Evolutionary conservation across 1,140 invertebrate genomes (phyloP).

Genomic region (Diachasma alloeum): DNA sequence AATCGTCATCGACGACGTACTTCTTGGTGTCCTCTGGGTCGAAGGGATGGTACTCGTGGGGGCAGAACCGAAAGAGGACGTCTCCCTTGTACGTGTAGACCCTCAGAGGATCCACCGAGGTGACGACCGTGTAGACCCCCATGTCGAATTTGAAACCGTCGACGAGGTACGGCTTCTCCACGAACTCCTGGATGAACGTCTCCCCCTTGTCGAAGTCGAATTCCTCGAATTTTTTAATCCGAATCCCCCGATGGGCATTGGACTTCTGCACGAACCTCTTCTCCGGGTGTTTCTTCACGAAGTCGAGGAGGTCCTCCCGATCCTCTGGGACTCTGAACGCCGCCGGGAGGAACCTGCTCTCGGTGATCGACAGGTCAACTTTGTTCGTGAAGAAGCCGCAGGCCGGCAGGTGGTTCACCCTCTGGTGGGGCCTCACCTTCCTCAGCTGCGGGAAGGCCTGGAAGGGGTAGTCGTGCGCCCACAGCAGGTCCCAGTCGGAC

Average conservation of each 20-base stretch:
- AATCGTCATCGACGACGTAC: slow-evolving; percentile 95
- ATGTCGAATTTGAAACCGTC: slow-evolving; percentile 96
- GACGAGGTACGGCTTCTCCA: slow-evolving; percentile 82
- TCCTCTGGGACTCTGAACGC: slow-evolving; percentile 89
- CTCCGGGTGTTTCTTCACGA: slow-evolving; percentile 73
- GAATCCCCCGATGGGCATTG: slow-evolving; percentile 90
- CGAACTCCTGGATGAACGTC: slow-evolving; percentile 92
- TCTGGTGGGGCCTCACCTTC: slow-evolving; percentile 77
- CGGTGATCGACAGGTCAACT: slow-evolving; percentile 85
- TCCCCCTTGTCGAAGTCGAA: slow-evolving; percentile 78
- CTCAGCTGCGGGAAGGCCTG: slow-evolving; percentile 62
- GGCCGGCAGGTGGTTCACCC: slow-evolving; percentile 94
- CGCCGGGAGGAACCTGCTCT: slow-evolving; percentile 76
- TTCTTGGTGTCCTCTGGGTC: slow-evolving; percentile 82
- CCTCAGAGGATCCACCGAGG: slow-evolving; percentile 89
- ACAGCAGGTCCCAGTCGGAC: slow-evolving; percentile 85
- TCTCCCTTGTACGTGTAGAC: slow-evolving; percentile 92
- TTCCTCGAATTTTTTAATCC: slow-evolving; percentile 75
- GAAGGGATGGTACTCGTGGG: slow-evolving; percentile 92
- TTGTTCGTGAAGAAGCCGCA: slow-evolving; percentile 96
- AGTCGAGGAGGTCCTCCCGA: slow-evolving; percentile 76
- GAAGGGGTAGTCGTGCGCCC: slow-evolving; percentile 96
- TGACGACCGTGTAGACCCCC: slow-evolving; percentile 92
- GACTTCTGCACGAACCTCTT: slow-evolving; percentile 91
- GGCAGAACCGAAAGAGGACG: slow-evolving; percentile 90